A percentile compares a stretch with the other conserved stretches of the same genome.
phyloP scores from a whole-genome alignment of 2,888 invertebrate species.

The Scotopteryx bipunctaria region DNA sequence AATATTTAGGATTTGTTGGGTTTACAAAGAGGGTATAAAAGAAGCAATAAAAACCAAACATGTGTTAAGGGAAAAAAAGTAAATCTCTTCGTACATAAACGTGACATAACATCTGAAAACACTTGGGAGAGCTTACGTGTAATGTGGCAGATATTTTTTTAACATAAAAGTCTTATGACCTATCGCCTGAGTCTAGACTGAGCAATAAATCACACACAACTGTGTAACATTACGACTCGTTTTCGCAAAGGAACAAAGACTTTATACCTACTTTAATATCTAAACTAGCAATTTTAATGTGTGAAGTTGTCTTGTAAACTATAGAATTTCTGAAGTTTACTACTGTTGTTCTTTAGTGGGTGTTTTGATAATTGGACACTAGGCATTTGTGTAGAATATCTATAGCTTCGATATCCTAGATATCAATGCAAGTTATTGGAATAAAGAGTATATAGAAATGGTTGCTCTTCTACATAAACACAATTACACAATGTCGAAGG shows the following conservation, averaged over 20 bases:
- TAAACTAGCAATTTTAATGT: conserved; percentile 8
- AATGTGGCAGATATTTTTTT: conserved; percentile 16
- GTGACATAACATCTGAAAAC: conserved; percentile 15
- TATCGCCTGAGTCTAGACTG: conserved; percentile 29
- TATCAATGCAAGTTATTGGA: too few species aligned
- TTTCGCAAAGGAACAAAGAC: conserved; percentile 18
- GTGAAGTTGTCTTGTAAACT: conserved; percentile 19
- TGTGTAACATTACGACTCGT: conserved; percentile 25
- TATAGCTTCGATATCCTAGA: too few species aligned
- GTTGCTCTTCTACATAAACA: too few species aligned
- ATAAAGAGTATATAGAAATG: too few species aligned
- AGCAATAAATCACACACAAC: conserved; percentile 32
- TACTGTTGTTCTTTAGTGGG: conserved; percentile 10
- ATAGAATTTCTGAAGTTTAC: conserved; percentile 8
- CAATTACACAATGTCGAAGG: too few species aligned
- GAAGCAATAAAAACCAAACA: conserved; percentile 9
- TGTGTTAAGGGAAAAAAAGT: conserved; percentile 11
- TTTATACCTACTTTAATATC: conserved; percentile 8
- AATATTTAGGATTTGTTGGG: conserved; percentile 1
- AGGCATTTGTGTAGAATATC: too few species aligned
- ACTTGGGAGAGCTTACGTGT: conserved; percentile 10
- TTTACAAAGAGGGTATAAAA: conserved; percentile 4
- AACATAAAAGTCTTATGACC: conserved; percentile 30
- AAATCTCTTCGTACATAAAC: conserved; percentile 17
- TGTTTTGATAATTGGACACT: conserved; percentile 9